Percentiles rank a stretch among this genome's conserved stretches.
Conservation (phyloP, 2,113 vertebrate species). For the Cyprinodon brontotheroides region DNA sequence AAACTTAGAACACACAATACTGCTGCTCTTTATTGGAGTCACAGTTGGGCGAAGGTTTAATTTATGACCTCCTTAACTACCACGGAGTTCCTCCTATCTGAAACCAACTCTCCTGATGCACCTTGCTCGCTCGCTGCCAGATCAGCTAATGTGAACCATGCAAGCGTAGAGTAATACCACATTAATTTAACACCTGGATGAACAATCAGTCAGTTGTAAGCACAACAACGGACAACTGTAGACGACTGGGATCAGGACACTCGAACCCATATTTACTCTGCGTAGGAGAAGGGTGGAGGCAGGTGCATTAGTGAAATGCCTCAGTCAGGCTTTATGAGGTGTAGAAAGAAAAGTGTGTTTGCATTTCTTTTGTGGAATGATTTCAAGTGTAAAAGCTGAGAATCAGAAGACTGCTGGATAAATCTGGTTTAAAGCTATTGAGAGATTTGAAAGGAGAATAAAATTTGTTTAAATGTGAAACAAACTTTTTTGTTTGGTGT, state of each 20-base stretch:
- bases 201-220: constrained; percentile 18
- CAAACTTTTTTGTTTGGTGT: constrained; percentile 17
- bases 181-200: constrained; percentile 8
- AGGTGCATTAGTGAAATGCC: constrained; percentile 43
- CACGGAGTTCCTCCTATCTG: constrained; percentile 24
- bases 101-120: constrained; percentile 4
- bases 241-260: constrained; percentile 29
- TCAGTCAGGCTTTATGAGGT: constrained; percentile 26
- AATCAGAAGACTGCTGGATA: neutral
- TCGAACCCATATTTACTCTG: constrained; percentile 64
- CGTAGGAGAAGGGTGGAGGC: constrained; percentile 30
- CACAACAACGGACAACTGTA: constrained; percentile 11
- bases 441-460: neutral
- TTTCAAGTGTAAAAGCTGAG: constrained; percentile 14
- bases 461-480: neutral
- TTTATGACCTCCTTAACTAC: neutral
- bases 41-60: neutral
- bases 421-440: neutral
- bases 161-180: neutral
- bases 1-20: neutral
- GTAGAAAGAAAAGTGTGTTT: constrained; percentile 43
- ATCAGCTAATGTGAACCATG: neutral
- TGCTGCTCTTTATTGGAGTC: neutral
- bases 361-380: constrained; percentile 31
- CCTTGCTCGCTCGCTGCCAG: neutral